Percentiles rank a stretch among this genome's conserved stretches.
Evolutionary conservation across 2,888 invertebrate genomes (phyloP).

Genomic region (Thereva unica): DNA sequence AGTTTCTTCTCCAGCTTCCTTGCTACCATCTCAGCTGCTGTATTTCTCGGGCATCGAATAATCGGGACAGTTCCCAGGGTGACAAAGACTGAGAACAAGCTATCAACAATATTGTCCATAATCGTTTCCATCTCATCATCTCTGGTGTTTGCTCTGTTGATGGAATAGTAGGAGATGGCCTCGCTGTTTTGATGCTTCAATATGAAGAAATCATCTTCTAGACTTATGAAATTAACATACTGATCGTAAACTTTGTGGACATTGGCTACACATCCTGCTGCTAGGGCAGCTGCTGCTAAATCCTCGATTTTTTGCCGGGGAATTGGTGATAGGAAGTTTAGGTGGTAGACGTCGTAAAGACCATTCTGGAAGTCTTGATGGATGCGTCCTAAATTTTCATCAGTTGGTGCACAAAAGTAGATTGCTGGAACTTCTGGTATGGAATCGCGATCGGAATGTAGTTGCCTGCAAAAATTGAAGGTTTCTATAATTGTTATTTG

Average conservation of each 20-base stretch:
- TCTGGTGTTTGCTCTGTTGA: conserved; percentile 90
- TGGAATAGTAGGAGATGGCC: conserved; percentile 89
- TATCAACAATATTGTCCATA: conserved; percentile 93
- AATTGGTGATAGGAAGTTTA: conserved; percentile 96
- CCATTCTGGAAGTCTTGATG: conserved; percentile 87
- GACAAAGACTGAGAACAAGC: conserved; percentile 96
- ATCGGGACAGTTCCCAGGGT: conserved; percentile 78
- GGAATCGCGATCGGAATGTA: conserved; percentile 86
- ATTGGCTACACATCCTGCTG: conserved; percentile 86
- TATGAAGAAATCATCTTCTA: conserved; percentile 97
- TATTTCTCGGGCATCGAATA: conserved; percentile 78
- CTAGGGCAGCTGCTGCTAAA: conserved; percentile 88
- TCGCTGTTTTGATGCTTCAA: conserved; percentile 92
- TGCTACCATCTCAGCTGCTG: conserved; percentile 98
- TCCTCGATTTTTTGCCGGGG: conserved; percentile 93
- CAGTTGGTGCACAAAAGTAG: conserved; percentile 95
- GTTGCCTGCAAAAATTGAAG: conserved; percentile 64
- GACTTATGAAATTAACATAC: conserved; percentile 95
- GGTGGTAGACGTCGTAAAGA: conserved; percentile 90
- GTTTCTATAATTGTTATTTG: neutral
- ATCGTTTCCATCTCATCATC: conserved; percentile 94
- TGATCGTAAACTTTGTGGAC: conserved; percentile 97
- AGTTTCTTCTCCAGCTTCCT: conserved; percentile 96
- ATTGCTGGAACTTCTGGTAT: conserved; percentile 99
- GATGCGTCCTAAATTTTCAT: conserved; percentile 93